phyloP scores from a whole-genome alignment of 2,797 vertebrate genomes.

The Nyctalus aviator region DNA sequence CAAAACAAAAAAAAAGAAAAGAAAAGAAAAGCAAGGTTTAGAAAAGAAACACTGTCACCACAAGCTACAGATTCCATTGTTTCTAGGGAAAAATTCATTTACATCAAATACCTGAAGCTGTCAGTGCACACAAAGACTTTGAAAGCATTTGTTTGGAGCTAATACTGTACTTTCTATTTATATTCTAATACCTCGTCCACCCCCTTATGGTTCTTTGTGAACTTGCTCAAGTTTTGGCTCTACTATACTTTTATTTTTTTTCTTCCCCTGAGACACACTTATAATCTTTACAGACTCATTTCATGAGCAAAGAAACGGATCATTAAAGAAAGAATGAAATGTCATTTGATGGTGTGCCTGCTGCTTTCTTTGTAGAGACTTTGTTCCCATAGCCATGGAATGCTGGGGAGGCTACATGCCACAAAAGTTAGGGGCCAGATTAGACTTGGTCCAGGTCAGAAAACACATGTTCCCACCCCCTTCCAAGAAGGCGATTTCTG shows the following conservation, averaged over 20 bases:
- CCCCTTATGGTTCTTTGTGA: slow-evolving; percentile 78
- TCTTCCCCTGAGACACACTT: slow-evolving; percentile 73
- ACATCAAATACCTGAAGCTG: slow-evolving; percentile 78
- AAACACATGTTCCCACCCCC: not conserved
- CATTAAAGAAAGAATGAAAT: slow-evolving; percentile 68
- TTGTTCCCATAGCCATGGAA: not conserved
- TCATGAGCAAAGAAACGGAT: slow-evolving; percentile 68
- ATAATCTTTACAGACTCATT: slow-evolving; percentile 75
- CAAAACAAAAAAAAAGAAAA: not conserved
- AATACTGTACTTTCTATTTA: slow-evolving; percentile 81
- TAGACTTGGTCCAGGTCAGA: slow-evolving; percentile 39
- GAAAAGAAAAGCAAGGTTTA: slow-evolving; percentile 68
- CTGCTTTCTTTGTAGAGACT: slow-evolving; percentile 71
- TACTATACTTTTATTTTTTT: slow-evolving; percentile 65
- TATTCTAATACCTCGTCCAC: slow-evolving; percentile 81
- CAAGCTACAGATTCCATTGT: slow-evolving; percentile 72
- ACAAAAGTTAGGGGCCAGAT: not conserved
- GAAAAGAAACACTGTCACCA: slow-evolving; percentile 79
- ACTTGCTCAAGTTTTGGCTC: slow-evolving; percentile 76
- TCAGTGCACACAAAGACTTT: slow-evolving; percentile 76
- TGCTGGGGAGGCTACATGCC: not conserved
- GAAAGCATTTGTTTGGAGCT: slow-evolving; percentile 81
- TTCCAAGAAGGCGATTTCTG: slow-evolving; percentile 28
- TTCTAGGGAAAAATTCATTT: slow-evolving; percentile 83
- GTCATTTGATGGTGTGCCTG: slow-evolving; percentile 44